Percentiles rank a stretch among this genome's conserved stretches.
Conservation (phyloP, 2,888 invertebrate species). For the Muscina levida region DNA sequence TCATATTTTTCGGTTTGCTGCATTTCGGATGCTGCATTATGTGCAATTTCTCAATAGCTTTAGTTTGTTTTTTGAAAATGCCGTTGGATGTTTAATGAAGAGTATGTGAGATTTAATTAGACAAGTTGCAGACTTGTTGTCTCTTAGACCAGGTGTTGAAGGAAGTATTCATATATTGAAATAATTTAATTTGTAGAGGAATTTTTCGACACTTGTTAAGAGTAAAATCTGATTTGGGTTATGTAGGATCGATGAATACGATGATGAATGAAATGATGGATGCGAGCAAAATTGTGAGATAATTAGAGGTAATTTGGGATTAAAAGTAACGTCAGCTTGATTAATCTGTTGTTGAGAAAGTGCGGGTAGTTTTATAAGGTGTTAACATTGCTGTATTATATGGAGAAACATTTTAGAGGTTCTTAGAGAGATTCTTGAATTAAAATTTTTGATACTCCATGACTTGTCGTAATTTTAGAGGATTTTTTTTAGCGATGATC, state of each 20-base stretch:
- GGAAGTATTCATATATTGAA: background rate
- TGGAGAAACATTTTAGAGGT: too few species aligned
- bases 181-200: background rate
- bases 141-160: background rate
- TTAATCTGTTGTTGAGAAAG: too few species aligned
- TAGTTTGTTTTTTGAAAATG: too few species aligned
- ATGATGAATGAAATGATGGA: background rate
- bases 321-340: too few species aligned
- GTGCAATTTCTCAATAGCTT: slow-evolving; percentile 2
- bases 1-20: slow-evolving; percentile 10
- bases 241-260: background rate
- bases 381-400: too few species aligned
- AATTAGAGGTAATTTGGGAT: too few species aligned
- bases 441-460: too few species aligned
- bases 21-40: background rate
- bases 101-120: slow-evolving; percentile 24
- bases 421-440: too few species aligned
- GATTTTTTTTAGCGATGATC: too few species aligned
- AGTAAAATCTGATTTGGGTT: background rate
- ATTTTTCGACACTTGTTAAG: slow-evolving; percentile 4
- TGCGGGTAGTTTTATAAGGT: too few species aligned
- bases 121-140: slow-evolving; percentile 22
- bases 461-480: too few species aligned
- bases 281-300: background rate
- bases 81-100: too few species aligned